Conservation (phyloP, 64 coral and sea anemone genomes). For the Montipora foliosa region DNA sequence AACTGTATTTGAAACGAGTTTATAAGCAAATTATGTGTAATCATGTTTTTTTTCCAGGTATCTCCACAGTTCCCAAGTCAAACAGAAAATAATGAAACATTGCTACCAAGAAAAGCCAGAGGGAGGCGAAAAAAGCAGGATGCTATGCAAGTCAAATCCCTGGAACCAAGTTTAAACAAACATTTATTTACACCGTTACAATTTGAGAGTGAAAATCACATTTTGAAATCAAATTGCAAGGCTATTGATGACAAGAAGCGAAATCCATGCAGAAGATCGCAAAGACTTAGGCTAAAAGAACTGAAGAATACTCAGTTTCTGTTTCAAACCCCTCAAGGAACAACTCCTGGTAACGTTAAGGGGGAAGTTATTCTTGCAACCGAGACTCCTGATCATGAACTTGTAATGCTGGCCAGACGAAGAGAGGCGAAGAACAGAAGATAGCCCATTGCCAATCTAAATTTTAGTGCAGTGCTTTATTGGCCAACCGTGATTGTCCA, state of each 20-base stretch:
- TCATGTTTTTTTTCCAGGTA: neutral
- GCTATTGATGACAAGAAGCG: neutral
- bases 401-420: slow-evolving; percentile 19
- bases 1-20: too few species aligned
- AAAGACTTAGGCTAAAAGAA: slow-evolving; percentile 28
- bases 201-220: slow-evolving; percentile 2
- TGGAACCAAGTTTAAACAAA: slow-evolving; percentile 6
- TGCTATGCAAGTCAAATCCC: neutral
- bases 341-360: slow-evolving; percentile 32
- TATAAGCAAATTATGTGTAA: too few species aligned
- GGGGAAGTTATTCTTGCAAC: slow-evolving; percentile 51
- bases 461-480: neutral
- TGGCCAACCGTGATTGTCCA: too few species aligned
- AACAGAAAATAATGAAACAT: neutral
- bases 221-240: neutral
- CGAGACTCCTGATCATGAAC: slow-evolving; percentile 78
- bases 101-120: slow-evolving; percentile 42
- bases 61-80: slow-evolving; percentile 23
- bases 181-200: slow-evolving; percentile 27
- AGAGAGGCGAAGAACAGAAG: slow-evolving; percentile 43
- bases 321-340: neutral
- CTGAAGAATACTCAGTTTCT: slow-evolving; percentile 52
- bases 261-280: neutral
- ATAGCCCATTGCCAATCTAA: neutral
- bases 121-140: slow-evolving; percentile 7